A percentile compares a stretch with the other conserved stretches of the same genome.
Conservation (phyloP, 2,888 invertebrate species). For the Minunthozetes semirufus region DNA sequence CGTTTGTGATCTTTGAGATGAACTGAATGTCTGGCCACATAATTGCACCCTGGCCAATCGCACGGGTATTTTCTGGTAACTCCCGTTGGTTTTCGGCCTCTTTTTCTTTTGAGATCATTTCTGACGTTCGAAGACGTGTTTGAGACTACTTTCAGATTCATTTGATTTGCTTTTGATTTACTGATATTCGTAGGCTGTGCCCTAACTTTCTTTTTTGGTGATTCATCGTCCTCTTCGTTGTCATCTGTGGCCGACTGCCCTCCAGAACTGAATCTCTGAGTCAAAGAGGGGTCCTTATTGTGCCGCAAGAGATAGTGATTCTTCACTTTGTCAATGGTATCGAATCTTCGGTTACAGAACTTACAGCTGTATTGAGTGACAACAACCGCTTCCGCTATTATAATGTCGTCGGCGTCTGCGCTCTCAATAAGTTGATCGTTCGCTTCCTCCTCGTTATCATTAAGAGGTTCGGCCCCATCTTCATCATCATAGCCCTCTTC, state of each 20-base stretch:
- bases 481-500: not conserved
- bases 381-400: conserved; percentile 19
- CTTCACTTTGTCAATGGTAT: conserved; percentile 30
- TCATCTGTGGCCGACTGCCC: not conserved
- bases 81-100: conserved; percentile 12
- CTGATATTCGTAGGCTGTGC: not conserved
- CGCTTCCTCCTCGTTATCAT: not conserved
- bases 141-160: not conserved
- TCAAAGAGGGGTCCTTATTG: conserved; percentile 4
- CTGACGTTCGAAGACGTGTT: not conserved
- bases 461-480: not conserved
- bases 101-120: not conserved
- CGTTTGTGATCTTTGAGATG: conserved; percentile 34
- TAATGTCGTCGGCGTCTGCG: conserved; percentile 12
- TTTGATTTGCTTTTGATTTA: conserved; percentile 6
- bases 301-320: conserved; percentile 23
- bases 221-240: not conserved
- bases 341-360: conserved; percentile 25
- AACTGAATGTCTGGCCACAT: conserved; percentile 28
- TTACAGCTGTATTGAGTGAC: conserved; percentile 36
- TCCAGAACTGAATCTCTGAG: not conserved
- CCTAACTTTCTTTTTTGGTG: not conserved
- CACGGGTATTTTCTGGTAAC: conserved; percentile 31
- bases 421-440: not conserved
- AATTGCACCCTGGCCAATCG: conserved; percentile 34